Conservation (phyloP, 1,140 invertebrate species). For the Anagrus nilaparvatae region DNA sequence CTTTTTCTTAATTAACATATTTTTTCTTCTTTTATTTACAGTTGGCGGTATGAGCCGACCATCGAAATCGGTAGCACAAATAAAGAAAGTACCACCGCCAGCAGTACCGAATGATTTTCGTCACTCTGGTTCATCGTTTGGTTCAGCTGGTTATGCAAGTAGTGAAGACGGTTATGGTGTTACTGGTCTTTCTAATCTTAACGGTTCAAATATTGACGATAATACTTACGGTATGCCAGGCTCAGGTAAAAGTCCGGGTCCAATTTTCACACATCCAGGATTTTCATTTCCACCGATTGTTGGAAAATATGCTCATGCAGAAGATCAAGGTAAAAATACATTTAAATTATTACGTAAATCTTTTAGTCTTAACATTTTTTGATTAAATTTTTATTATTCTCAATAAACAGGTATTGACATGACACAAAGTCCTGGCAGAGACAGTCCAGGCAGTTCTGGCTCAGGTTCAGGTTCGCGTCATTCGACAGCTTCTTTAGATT, state of each 20-base stretch:
- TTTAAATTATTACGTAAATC: background rate
- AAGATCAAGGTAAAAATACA: conserved; percentile 46
- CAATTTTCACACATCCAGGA: conserved; percentile 45
- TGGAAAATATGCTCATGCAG: conserved; percentile 41
- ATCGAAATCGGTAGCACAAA: conserved; percentile 61
- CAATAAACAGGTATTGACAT: conserved; percentile 53
- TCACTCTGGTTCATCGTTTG: conserved; percentile 64
- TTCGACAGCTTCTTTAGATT: conserved; percentile 86
- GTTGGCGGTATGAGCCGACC: conserved; percentile 74
- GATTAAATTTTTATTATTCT: no score
- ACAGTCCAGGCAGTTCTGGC: conserved; percentile 81
- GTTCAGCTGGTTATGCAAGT: conserved; percentile 63
- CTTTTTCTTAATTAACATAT: no score
- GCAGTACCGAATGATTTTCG: conserved; percentile 68
- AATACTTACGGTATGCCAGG: conserved; percentile 38
- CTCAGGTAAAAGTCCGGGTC: conserved; percentile 45
- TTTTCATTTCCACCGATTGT: conserved; percentile 44
- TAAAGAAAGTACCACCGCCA: conserved; percentile 73
- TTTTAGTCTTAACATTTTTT: background rate
- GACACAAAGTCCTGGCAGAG: conserved; percentile 74
- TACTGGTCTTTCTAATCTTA: conserved; percentile 33
- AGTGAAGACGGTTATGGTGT: conserved; percentile 49
- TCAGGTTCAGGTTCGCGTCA: conserved; percentile 79
- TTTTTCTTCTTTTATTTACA: no score
- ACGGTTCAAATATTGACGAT: conserved; percentile 31